Evolutionary conservation across 2,888 invertebrate species (phyloP).

Genomic region (Nowickia ferox): DNA sequence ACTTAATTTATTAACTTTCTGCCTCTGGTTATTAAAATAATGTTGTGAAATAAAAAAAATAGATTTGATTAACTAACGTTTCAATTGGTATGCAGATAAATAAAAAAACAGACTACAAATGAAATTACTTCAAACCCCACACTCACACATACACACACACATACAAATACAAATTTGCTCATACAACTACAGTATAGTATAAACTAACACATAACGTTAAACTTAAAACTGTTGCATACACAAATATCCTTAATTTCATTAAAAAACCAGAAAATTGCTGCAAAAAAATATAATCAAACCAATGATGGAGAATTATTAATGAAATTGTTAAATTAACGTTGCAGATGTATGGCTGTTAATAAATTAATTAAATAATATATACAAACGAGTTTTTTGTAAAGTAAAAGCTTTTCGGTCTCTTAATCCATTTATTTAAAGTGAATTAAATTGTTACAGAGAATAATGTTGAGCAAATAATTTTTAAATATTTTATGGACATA

Average conservation of each 20-base stretch:
- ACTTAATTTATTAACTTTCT: conserved; percentile 44
- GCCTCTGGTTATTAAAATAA: conserved; percentile 15
- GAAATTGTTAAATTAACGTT: conserved; percentile 40
- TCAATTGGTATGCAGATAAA: conserved; percentile 26
- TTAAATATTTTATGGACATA: not conserved
- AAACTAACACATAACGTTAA: not conserved
- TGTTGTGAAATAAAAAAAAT: conserved; percentile 21
- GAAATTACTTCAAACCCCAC: conserved; percentile 10
- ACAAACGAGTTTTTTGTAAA: not conserved
- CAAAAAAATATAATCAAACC: not conserved
- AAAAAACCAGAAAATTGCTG: conserved; percentile 6
- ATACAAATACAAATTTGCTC: not conserved
- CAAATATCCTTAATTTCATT: conserved; percentile 38
- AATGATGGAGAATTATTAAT: conserved; percentile 9
- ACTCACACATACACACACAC: not conserved
- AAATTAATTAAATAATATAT: conserved; percentile 4
- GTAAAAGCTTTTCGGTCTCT: not conserved
- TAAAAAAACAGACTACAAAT: conserved; percentile 13
- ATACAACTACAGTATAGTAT: not conserved
- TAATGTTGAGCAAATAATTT: not conserved
- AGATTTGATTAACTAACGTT: conserved; percentile 17
- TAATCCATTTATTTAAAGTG: not conserved
- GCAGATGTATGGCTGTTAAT: conserved; percentile 14
- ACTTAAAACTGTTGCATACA: conserved; percentile 15
- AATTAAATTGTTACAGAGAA: not conserved